Evolutionary conservation across 2,797 vertebrate species (phyloP).

Genomic region (Botia almorhae): DNA sequence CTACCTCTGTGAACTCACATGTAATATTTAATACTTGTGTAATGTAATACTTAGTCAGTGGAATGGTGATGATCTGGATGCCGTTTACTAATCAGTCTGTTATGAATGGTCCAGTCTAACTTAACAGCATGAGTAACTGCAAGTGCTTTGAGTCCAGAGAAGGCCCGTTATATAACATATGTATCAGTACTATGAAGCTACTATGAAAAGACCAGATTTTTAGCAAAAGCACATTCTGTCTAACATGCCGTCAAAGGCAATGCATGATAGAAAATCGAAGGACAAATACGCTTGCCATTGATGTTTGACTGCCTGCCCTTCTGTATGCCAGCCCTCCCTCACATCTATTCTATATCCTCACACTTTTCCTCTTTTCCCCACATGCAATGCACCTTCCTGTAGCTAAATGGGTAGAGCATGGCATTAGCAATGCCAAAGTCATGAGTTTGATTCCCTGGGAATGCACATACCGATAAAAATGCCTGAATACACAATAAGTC

Average conservation of each 20-base stretch:
- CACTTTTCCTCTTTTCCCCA: constrained; percentile 13
- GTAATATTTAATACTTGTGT: constrained; percentile 20
- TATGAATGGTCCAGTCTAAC: constrained; percentile 54
- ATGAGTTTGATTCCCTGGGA: background rate
- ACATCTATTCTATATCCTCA: constrained; percentile 22
- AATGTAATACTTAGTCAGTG: constrained; percentile 25
- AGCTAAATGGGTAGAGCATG: background rate
- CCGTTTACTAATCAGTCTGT: constrained; percentile 67
- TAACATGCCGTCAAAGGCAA: constrained; percentile 33
- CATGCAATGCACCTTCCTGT: constrained; percentile 27
- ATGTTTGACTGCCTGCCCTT: constrained; percentile 81
- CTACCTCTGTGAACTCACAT: constrained; percentile 8
- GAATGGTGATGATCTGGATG: constrained; percentile 33
- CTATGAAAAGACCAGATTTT: constrained; percentile 11
- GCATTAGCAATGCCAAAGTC: background rate
- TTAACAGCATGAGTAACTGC: constrained; percentile 73
- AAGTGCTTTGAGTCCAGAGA: constrained; percentile 39
- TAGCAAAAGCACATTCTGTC: constrained; percentile 19
- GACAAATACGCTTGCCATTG: constrained; percentile 92
- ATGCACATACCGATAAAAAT: background rate
- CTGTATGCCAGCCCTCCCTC: constrained; percentile 4
- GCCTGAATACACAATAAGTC: background rate
- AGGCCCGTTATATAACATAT: constrained; percentile 51
- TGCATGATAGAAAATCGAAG: constrained; percentile 81
- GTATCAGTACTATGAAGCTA: constrained; percentile 33